Conservation (phyloP, 1,140 invertebrate species). For the Zaprionus vittiger region DNA sequence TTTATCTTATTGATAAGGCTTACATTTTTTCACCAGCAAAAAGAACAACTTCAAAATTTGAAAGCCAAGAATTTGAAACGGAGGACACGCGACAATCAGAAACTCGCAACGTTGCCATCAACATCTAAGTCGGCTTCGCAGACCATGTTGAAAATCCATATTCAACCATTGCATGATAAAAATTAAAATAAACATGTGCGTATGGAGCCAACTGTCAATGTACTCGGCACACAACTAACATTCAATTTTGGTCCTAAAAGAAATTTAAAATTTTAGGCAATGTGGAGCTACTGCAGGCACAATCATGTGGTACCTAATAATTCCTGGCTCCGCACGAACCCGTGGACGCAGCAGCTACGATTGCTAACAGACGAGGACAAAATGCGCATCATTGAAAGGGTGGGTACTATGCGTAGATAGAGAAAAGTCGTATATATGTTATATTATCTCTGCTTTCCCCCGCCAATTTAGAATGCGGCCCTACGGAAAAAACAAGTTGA, state of each 20-base stretch:
- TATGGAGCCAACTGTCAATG: neutral
- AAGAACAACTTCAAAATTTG: neutral
- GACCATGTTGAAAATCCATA: neutral
- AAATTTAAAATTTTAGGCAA: conserved; percentile 9
- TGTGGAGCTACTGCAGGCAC: conserved; percentile 20
- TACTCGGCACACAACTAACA: neutral
- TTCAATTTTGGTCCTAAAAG: neutral
- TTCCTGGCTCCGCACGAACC: neutral
- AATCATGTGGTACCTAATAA: conserved; percentile 1
- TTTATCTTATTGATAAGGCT: too few species aligned
- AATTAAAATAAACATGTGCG: neutral
- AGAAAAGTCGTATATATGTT: too few species aligned
- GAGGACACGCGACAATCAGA: neutral
- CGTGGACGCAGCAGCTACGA: conserved; percentile 12
- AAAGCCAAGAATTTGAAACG: neutral
- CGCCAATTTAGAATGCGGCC: neutral
- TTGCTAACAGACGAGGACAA: conserved; percentile 12
- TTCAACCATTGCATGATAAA: neutral
- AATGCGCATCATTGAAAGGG: neutral
- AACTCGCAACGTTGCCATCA: neutral
- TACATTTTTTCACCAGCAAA: neutral
- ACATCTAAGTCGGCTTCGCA: neutral
- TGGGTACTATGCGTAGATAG: neutral
- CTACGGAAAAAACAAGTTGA: conserved; percentile 31
- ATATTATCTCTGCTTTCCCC: neutral